Conservation (phyloP, 2,113 vertebrate species). For the Collichthys lucidus region DNA sequence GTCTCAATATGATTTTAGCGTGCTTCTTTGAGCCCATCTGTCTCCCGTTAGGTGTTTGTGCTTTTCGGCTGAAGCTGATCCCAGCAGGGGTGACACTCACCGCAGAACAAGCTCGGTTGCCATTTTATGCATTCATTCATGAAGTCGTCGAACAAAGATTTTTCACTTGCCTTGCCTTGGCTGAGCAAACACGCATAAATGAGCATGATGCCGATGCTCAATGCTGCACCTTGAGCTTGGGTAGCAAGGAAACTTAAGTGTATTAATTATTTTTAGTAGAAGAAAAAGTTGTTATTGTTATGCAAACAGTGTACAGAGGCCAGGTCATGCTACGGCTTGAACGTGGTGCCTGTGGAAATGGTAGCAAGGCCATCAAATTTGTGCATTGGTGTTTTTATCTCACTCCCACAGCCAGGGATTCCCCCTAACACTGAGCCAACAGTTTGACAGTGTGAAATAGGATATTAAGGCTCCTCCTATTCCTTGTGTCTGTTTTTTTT, state of each 20-base stretch:
- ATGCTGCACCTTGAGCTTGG: constrained; percentile 3
- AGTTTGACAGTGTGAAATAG: constrained; percentile 45
- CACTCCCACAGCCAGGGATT: constrained; percentile 43
- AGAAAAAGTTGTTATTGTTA: neutral
- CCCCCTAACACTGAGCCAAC: constrained; percentile 42
- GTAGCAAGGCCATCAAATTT: neutral
- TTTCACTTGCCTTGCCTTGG: neutral
- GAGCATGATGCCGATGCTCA: neutral
- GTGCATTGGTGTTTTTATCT: neutral
- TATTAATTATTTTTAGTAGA: neutral
- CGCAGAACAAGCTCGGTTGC: constrained; percentile 30
- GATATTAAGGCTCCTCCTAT: constrained; percentile 53
- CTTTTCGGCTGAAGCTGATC: constrained; percentile 46
- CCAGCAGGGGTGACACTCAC: constrained; percentile 56
- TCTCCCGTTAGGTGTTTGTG: constrained; percentile 55
- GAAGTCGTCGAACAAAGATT: constrained; percentile 41
- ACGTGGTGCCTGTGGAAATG: neutral
- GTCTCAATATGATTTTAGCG: constrained; percentile 49
- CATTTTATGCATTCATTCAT: constrained; percentile 51
- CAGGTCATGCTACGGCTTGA: neutral
- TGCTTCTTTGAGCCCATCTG: constrained; percentile 58
- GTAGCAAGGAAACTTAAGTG: neutral
- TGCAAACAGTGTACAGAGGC: too few species aligned
- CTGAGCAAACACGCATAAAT: neutral
- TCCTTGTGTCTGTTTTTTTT: constrained; percentile 17